These are phyloP conservation scores for Mystacornis crossleyi DNA, from an alignment of 2,113 vertebrate genomes.

Conservation along the genomic window DNA sequence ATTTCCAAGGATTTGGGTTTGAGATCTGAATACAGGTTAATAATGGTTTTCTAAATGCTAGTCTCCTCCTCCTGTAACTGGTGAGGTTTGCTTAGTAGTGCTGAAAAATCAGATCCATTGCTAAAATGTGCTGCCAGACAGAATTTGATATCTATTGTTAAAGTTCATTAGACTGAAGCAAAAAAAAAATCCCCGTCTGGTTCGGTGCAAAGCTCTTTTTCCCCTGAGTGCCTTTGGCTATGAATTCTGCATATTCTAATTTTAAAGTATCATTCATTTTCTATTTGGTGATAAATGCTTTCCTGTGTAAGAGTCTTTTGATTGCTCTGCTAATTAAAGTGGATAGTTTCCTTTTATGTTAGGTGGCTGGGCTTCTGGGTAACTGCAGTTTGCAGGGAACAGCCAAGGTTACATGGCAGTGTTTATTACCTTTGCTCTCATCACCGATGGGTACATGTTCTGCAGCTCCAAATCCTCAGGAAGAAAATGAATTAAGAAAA, in stretches of 20 bases:
- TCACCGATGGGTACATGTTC: not conserved
- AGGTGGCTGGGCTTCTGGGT: constrained; percentile 49
- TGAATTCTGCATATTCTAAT: constrained; percentile 67
- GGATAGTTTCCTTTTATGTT: constrained; percentile 59
- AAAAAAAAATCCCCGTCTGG: constrained; percentile 41
- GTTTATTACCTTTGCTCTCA: constrained; percentile 40
- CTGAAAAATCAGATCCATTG: constrained; percentile 29
- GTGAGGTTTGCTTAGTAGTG: not conserved
- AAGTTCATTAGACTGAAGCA: constrained; percentile 61
- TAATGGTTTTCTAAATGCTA: not conserved
- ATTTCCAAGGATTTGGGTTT: not conserved
- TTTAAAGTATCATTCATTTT: constrained; percentile 66
- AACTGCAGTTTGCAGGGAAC: constrained; percentile 42
- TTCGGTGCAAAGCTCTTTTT: constrained; percentile 58
- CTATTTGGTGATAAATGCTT: constrained; percentile 67
- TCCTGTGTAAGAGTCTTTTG: constrained; percentile 56
- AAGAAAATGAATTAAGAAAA: not conserved
- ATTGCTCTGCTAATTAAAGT: constrained; percentile 66
- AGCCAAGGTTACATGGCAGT: constrained; percentile 17
- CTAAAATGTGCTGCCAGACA: constrained; percentile 51
- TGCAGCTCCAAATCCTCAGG: not conserved
- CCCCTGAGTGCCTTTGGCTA: constrained; percentile 60
- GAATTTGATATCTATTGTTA: constrained; percentile 56
- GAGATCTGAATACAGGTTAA: not conserved
- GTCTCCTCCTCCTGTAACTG: not conserved